Evolutionary conservation across 1,140 invertebrate species (phyloP).

Genomic region (Cydia splendana): DNA sequence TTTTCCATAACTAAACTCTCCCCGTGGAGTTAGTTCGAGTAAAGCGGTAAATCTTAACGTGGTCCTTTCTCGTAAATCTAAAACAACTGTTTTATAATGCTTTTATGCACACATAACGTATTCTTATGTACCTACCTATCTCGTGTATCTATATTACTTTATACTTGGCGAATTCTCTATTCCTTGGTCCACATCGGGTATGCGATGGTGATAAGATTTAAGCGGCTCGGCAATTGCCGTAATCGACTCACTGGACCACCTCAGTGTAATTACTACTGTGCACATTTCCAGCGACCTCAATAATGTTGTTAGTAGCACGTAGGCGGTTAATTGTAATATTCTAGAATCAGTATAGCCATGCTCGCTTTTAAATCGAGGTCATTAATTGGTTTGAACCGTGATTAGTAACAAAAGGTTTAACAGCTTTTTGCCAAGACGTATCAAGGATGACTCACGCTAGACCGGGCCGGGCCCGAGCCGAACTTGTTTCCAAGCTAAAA

Average conservation of each 20-base stretch:
- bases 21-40: too few species aligned
- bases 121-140: too few species aligned
- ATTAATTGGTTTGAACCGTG: background rate
- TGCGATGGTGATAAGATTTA: background rate
- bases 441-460: background rate
- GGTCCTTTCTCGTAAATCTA: too few species aligned
- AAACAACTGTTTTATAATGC: too few species aligned
- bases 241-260: background rate
- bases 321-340: background rate
- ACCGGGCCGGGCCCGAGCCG: too few species aligned
- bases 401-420: too few species aligned
- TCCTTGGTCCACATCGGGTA: background rate
- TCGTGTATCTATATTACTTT: background rate
- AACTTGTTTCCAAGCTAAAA: too few species aligned
- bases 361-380: background rate
- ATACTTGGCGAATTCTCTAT: background rate
- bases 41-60: too few species aligned
- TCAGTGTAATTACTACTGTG: constrained; percentile 7
- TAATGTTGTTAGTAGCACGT: background rate
- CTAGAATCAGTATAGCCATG: background rate
- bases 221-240: background rate
- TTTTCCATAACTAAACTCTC: too few species aligned
- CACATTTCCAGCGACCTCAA: background rate
- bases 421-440: background rate
- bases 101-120: too few species aligned